phyloP scores from a whole-genome alignment of 1,140 invertebrate species.

The Euura saliciscinereae region DNA sequence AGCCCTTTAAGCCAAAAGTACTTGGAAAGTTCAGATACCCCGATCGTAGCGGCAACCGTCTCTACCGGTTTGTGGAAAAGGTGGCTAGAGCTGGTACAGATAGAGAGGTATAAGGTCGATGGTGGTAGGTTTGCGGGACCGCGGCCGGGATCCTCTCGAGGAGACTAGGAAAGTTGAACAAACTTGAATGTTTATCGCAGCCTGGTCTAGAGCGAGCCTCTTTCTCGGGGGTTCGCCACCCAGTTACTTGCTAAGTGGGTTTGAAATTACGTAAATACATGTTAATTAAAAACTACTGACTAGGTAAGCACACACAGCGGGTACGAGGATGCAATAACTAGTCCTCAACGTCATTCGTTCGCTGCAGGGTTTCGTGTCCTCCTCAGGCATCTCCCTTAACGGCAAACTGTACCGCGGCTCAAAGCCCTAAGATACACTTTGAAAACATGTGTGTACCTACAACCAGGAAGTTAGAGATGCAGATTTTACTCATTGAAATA shows the following conservation, averaged over 20 bases:
- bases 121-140: background rate
- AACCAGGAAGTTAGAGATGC: too few relatives aligned
- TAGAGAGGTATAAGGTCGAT: background rate
- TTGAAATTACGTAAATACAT: constrained; percentile 27
- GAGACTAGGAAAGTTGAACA: constrained; percentile 10
- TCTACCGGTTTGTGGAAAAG: background rate
- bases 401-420: background rate
- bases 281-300: constrained; percentile 40
- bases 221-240: constrained; percentile 16
- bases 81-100: background rate
- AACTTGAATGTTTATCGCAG: constrained; percentile 41
- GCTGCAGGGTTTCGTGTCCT: background rate
- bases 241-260: constrained; percentile 32
- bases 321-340: background rate
- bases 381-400: background rate
- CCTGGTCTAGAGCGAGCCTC: constrained; percentile 18
- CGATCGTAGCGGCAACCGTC: background rate
- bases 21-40: constrained; percentile 4
- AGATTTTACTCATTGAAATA: too few relatives aligned
- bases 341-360: background rate
- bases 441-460: background rate
- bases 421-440: constrained; percentile 4
- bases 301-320: constrained; percentile 14
- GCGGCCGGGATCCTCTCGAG: background rate
- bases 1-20: constrained; percentile 1